A percentile compares a stretch with the other conserved stretches of the same genome.
phyloP scores from a whole-genome alignment of 1,140 invertebrate species.

The Drosophila biarmipes region DNA sequence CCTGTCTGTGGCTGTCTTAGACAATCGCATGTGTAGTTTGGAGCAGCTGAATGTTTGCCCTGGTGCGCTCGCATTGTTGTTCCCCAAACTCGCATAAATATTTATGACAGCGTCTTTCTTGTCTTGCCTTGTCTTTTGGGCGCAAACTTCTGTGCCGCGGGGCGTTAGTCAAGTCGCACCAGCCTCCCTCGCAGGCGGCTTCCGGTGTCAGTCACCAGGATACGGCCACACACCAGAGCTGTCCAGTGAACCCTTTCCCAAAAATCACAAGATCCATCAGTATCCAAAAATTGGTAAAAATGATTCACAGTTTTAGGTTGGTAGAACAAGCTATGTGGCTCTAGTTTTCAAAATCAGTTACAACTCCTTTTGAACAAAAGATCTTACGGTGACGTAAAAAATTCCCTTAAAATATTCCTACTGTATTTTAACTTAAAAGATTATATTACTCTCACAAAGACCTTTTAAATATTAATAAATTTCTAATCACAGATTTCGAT shows the following conservation, averaged over 20 bases:
- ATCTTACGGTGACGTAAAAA: no score
- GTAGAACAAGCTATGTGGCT: no score
- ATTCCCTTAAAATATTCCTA: no score
- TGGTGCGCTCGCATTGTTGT: conserved; percentile 71
- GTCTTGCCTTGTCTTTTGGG: conserved; percentile 54
- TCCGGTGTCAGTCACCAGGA: conserved; percentile 78
- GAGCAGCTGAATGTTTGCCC: conserved; percentile 35
- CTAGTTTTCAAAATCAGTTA: no score
- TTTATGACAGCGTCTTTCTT: conserved; percentile 81
- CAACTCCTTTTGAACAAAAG: no score
- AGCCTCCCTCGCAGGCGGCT: conserved; percentile 51
- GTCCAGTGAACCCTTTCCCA: conserved; percentile 3
- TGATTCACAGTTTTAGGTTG: no score
- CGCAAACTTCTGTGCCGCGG: conserved; percentile 57
- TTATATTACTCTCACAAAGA: no score
- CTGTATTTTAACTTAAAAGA: no score
- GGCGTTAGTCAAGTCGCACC: conserved; percentile 58
- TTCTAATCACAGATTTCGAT: no score
- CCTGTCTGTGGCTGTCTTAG: conserved; percentile 60
- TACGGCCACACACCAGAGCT: conserved; percentile 44
- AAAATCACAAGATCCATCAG: background rate
- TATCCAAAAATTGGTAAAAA: no score
- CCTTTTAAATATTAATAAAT: no score
- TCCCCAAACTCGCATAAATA: conserved; percentile 84
- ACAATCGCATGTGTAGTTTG: conserved; percentile 76